A percentile compares a stretch with the other conserved stretches of the same genome.
phyloP scores from a whole-genome alignment of 2,113 vertebrate species.

The Prochilodus magdalenae region DNA sequence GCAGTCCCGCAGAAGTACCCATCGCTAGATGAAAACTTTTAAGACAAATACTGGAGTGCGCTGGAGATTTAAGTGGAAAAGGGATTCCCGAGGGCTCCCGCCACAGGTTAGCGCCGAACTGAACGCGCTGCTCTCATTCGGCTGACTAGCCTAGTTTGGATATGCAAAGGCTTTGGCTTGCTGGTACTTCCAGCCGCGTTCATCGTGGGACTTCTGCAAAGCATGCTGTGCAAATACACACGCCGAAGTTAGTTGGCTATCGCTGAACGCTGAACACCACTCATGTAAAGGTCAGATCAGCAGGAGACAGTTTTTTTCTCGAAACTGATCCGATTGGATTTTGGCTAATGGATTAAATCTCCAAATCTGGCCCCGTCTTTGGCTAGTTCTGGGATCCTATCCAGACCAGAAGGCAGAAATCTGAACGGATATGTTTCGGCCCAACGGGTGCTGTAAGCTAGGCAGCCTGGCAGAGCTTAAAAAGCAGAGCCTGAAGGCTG shows the following conservation, averaged over 20 bases:
- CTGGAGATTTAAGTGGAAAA: not conserved
- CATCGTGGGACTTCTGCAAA: not conserved
- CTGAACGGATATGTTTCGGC: not conserved
- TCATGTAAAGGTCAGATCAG: not conserved
- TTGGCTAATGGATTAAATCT: not conserved
- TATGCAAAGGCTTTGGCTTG: not conserved
- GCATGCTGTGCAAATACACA: not conserved
- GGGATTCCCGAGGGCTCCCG: not conserved
- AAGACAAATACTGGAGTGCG: not conserved
- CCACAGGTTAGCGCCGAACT: not conserved
- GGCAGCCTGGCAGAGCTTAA: not conserved
- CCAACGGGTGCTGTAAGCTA: not conserved
- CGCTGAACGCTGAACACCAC: not conserved
- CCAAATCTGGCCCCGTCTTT: not conserved
- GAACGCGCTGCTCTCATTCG: not conserved
- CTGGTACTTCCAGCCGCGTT: not conserved
- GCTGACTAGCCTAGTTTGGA: constrained; percentile 4
- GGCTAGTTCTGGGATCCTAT: not conserved
- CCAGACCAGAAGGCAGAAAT: not conserved
- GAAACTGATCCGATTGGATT: not conserved
- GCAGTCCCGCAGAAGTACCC: not conserved
- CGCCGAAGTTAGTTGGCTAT: not conserved
- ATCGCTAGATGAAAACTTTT: constrained; percentile 5
- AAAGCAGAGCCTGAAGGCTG: not conserved
- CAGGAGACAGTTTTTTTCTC: not conserved